A percentile compares a stretch with the other conserved stretches of the same genome.
Evolutionary conservation across 2,113 vertebrate species (phyloP).

Genomic region (Tachysurus vachellii): DNA sequence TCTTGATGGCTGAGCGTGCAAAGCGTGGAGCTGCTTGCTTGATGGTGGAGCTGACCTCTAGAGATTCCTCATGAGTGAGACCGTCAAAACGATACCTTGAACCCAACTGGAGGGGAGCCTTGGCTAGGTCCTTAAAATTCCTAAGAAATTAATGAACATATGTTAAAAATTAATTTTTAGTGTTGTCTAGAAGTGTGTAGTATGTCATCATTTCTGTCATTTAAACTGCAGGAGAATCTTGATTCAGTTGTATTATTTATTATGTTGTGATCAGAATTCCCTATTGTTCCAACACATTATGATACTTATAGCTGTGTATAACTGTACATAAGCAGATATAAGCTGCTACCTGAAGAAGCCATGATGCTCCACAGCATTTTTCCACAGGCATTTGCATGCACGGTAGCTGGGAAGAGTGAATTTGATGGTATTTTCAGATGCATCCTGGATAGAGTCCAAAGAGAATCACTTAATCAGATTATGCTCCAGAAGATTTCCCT

Average conservation of each 20-base stretch:
- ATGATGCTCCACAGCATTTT: slow-evolving; percentile 94
- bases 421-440: slow-evolving; percentile 91
- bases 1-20: slow-evolving; percentile 88
- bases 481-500: background rate
- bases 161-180: background rate
- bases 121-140: background rate
- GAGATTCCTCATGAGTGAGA: slow-evolving; percentile 89
- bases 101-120: slow-evolving; percentile 81
- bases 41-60: slow-evolving; percentile 90
- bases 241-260: background rate
- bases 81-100: slow-evolving; percentile 95
- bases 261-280: background rate
- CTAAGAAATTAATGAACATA: background rate
- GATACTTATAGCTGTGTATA: background rate
- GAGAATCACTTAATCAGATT: background rate
- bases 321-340: background rate
- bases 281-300: background rate
- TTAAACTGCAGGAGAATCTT: background rate
- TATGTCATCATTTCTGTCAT: background rate
- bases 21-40: slow-evolving; percentile 89
- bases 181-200: background rate
- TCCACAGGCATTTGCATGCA: slow-evolving; percentile 96
- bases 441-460: slow-evolving; percentile 77
- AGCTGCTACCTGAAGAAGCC: slow-evolving; percentile 91
- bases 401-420: slow-evolving; percentile 94